Base-by-base conservation (phyloP, 2,113 vertebrate species). In the Microcebus griseorufus region DNA sequence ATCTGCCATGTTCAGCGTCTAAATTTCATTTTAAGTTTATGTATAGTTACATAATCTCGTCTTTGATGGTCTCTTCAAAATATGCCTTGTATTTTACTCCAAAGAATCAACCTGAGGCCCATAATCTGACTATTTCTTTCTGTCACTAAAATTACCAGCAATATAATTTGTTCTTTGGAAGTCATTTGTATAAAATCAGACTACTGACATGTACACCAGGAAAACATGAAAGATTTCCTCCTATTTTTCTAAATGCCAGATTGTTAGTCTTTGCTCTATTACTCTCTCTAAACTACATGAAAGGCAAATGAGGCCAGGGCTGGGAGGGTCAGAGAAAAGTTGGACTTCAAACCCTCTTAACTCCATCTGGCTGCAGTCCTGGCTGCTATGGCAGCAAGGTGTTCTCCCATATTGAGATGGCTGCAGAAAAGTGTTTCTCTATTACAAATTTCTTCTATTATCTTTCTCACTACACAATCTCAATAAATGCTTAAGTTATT, bases 81-180 rank as follows among this genome's bases (percentile, higher is more conserved):
- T 16, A 90, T 18, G 25, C 11, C 78, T 88, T 2, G 6, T 80
- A 93, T 87, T 4, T 85, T 64, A 10, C 18, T 85, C 60, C 34
- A 83, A 92, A 82, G 69, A 39, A 93, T 55, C 90, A 94, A 81
- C 18, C 32, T 25, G 14, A 88, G 67, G 69, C 34, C 6, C 0
- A 96, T 42, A 73, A 58, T 67, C 37, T 76, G 64, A 34, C 9
- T 94, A 93, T 62, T 90, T 86, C 27, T 94, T 53, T 81, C n/a
- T 88, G 91, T 93, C 78, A 78, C n/a, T 93, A 88, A 90, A 94
- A 90, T 88, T 85, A 96, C 23, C 78, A 96, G 48, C 32, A 93
- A 6, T 51, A 86, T 0, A 93, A 93, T 75, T 84, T 88, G 82
- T 87, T 76, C 14, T 90, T 72, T 88, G 65, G 60, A 87, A 88